phyloP scores from a whole-genome alignment of 2,888 invertebrate species.

The Andrena bucephala region DNA sequence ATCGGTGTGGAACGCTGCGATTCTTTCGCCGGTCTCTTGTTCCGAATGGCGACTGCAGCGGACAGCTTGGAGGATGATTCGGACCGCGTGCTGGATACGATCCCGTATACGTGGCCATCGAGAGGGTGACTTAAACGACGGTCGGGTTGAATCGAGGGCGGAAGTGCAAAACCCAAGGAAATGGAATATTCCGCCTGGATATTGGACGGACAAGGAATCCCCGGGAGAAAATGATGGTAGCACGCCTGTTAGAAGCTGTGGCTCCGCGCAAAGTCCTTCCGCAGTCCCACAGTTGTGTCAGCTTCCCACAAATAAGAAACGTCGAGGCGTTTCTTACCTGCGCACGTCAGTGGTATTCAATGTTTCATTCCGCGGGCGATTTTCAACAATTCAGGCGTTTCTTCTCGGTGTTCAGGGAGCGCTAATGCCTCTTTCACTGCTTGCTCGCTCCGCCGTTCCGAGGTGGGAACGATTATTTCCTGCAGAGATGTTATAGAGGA shows the following conservation, averaged over 20 bases:
- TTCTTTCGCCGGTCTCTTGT: slow-evolving; percentile 32
- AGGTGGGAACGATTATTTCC: not conserved
- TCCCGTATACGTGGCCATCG: slow-evolving; percentile 47
- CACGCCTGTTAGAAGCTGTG: slow-evolving; percentile 47
- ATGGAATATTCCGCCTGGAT: slow-evolving; percentile 65
- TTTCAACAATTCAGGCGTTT: too few relatives aligned
- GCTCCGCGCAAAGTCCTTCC: slow-evolving; percentile 6
- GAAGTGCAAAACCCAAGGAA: slow-evolving; percentile 51
- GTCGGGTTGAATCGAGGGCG: slow-evolving; percentile 29
- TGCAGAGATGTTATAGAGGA: slow-evolving; percentile 29
- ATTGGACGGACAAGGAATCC: slow-evolving; percentile 65
- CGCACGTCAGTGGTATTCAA: too few relatives aligned
- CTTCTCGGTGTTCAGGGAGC: too few relatives aligned
- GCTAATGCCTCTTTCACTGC: too few relatives aligned
- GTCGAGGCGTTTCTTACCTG: not conserved
- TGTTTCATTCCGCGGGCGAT: too few relatives aligned
- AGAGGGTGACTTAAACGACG: slow-evolving; percentile 40
- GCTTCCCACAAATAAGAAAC: slow-evolving; percentile 14
- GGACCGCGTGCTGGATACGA: slow-evolving; percentile 60
- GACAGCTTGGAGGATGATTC: slow-evolving; percentile 47
- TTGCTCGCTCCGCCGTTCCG: not conserved
- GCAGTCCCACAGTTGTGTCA: slow-evolving; percentile 6
- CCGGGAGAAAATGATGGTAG: slow-evolving; percentile 57
- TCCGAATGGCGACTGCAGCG: slow-evolving; percentile 34
- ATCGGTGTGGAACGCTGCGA: slow-evolving; percentile 11